Percentiles rank a stretch among this genome's conserved stretches.
phyloP scores from a whole-genome alignment of 2,797 vertebrate species.

The Distichodus sexfasciatus region DNA sequence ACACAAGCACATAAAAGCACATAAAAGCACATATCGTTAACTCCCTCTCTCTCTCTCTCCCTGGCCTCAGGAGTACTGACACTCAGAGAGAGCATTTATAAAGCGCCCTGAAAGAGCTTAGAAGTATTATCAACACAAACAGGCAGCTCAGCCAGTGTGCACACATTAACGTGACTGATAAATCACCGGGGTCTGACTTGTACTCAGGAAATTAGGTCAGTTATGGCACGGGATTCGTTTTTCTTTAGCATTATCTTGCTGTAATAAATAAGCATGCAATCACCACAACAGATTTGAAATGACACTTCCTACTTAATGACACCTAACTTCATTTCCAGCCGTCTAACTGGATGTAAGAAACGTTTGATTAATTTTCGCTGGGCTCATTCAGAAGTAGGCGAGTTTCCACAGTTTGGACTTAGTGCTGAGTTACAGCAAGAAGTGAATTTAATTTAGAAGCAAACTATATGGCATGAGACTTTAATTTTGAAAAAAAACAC shows the following conservation, averaged over 20 bases:
- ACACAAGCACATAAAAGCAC: conserved; percentile 47
- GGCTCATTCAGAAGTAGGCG: neutral
- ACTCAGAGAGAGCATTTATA: conserved; percentile 28
- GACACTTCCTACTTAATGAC: neutral
- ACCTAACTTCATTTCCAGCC: neutral
- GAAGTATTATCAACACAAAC: conserved; percentile 41
- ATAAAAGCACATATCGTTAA: conserved; percentile 47
- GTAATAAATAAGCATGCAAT: neutral
- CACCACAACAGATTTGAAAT: neutral
- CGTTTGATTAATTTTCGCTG: neutral
- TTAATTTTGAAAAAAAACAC: neutral
- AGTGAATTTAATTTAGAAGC: neutral
- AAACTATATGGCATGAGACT: too few relatives aligned
- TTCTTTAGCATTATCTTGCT: neutral
- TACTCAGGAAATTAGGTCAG: neutral
- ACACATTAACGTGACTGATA: conserved; percentile 23
- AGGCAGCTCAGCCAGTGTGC: conserved; percentile 18
- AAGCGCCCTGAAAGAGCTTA: conserved; percentile 25
- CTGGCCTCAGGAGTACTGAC: conserved; percentile 26
- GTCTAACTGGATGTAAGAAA: neutral
- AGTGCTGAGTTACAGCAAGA: neutral
- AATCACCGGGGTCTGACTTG: conserved; percentile 2
- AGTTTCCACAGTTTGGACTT: neutral
- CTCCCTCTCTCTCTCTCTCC: conserved; percentile 2
- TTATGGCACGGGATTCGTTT: neutral